Percentiles rank a stretch among this genome's conserved stretches.
These are phyloP conservation scores for Acanthurus leucopareius DNA, from an alignment of 2,797 vertebrate species.

Conservation along the genomic window DNA sequence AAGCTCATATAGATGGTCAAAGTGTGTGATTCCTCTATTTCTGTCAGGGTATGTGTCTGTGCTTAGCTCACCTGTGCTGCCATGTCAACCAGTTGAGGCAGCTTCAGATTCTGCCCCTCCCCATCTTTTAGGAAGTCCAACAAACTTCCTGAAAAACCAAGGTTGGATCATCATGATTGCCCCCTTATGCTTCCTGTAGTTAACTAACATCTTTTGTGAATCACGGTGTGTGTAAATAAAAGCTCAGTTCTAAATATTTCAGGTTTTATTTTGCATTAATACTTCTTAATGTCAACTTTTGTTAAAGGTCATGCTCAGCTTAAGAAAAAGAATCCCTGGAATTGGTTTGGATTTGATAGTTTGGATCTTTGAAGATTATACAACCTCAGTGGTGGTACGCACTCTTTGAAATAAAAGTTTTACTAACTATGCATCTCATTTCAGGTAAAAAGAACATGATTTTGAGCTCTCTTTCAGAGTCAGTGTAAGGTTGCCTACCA, in stretches of 20 bases:
- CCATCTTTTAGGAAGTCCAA: constrained; percentile 95
- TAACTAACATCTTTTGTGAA: constrained; percentile 2
- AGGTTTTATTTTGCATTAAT: not conserved
- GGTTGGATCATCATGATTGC: constrained; percentile 5
- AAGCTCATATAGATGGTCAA: not conserved
- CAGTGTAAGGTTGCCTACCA: constrained; percentile 13
- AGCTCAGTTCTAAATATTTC: not conserved
- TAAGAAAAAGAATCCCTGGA: constrained; percentile 22
- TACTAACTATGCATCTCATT: not conserved
- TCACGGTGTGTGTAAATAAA: not conserved
- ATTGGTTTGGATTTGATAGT: constrained; percentile 9
- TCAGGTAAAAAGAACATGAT: not conserved
- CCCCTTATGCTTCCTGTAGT: not conserved
- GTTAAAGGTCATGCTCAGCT: constrained; percentile 33
- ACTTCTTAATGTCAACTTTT: not conserved
- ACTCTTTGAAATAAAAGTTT: not conserved
- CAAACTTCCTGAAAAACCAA: constrained; percentile 89
- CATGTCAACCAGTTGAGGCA: constrained; percentile 97
- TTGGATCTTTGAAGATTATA: constrained; percentile 9
- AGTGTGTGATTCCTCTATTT: not conserved
- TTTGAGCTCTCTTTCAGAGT: not conserved
- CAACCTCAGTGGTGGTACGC: not conserved
- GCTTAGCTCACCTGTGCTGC: constrained; percentile 90
- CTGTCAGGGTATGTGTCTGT: not conserved
- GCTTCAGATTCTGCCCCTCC: constrained; percentile 89